Evolutionary conservation across 2,888 invertebrate species (phyloP).

Genomic region (Phrixothrix hirtus): DNA sequence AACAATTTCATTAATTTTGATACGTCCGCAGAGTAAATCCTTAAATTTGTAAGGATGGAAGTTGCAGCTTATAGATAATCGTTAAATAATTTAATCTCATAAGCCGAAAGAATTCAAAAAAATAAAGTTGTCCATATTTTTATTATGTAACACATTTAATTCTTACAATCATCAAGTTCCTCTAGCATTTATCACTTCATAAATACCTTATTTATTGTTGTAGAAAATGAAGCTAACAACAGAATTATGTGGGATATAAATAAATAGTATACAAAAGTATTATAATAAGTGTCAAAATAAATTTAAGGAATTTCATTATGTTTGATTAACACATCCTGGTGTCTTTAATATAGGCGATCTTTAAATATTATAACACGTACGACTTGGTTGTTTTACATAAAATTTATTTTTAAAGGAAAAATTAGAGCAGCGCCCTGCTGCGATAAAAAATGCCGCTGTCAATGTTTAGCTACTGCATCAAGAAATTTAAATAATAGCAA

Average conservation of each 20-base stretch:
- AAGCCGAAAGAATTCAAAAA: background rate
- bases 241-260: background rate
- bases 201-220: constrained; percentile 7
- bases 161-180: constrained; percentile 1
- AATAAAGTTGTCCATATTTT: background rate
- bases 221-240: too few relatives aligned
- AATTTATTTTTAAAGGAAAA: background rate
- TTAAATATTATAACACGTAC: too few relatives aligned
- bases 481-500: background rate
- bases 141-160: background rate
- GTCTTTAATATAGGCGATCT: background rate
- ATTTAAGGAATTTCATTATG: background rate
- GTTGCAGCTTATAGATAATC: too few relatives aligned
- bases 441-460: background rate
- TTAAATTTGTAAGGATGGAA: too few relatives aligned
- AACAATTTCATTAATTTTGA: too few relatives aligned
- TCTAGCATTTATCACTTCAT: constrained; percentile 2
- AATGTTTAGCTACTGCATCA: background rate
- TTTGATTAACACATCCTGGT: background rate
- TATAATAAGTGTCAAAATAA: background rate
- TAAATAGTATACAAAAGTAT: background rate
- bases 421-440: background rate
- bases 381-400: too few relatives aligned
- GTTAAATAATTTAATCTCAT: background rate
- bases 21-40: too few relatives aligned